Conservation (phyloP, 2,113 vertebrate species). For the Gambusia holbrooki region DNA sequence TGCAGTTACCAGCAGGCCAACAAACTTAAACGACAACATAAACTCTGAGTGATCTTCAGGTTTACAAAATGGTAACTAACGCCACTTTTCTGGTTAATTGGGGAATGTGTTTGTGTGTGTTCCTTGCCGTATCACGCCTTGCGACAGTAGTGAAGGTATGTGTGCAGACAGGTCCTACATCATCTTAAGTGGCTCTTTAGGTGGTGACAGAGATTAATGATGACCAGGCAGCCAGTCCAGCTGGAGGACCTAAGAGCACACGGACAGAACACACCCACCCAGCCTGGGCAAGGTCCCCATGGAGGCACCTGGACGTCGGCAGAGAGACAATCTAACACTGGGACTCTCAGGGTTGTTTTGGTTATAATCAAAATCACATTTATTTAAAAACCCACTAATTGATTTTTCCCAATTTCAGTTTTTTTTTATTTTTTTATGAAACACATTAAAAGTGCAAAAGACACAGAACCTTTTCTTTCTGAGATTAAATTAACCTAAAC, state of each 20-base stretch:
- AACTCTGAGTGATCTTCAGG: neutral
- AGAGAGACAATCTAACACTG: conserved; percentile 15
- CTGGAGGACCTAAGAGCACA: conserved; percentile 76
- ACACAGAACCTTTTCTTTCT: no score
- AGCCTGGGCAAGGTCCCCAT: conserved; percentile 41
- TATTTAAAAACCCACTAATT: neutral
- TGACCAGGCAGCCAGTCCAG: conserved; percentile 73
- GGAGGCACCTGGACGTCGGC: conserved; percentile 52
- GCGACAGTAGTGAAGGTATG: conserved; percentile 80
- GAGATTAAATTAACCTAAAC: no score
- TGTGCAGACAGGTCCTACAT: conserved; percentile 80
- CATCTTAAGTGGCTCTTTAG: conserved; percentile 86
- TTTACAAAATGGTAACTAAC: conserved; percentile 11
- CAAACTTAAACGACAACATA: neutral
- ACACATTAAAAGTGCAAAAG: neutral
- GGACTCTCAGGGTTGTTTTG: neutral
- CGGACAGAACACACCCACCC: conserved; percentile 55
- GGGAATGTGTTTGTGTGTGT: conserved; percentile 30
- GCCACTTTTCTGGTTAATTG: conserved; percentile 10
- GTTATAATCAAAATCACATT: neutral
- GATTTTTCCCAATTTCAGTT: neutral
- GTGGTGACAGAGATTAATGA: conserved; percentile 84
- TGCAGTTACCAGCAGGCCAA: neutral
- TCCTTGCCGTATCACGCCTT: conserved; percentile 60
- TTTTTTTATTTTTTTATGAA: neutral